A percentile compares a stretch with the other conserved stretches of the same genome.
Conservation (phyloP, 2,888 invertebrate species). For the Stegophylla sp. region DNA sequence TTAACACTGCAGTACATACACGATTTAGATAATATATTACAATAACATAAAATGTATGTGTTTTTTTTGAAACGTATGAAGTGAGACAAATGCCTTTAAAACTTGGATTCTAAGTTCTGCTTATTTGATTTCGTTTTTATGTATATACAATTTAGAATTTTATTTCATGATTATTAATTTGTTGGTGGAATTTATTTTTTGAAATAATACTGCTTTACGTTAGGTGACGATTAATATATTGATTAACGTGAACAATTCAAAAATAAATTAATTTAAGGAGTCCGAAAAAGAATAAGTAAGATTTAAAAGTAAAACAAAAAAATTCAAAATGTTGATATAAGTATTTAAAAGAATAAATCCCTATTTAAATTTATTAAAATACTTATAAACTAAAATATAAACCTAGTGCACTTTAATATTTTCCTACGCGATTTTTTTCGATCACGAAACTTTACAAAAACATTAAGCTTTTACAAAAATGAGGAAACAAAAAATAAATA, state of each 20-base stretch:
- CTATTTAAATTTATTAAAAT: too few species aligned
- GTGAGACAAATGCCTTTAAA: too few species aligned
- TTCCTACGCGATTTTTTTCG: too few species aligned
- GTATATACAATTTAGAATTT: too few species aligned
- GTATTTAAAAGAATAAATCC: too few species aligned
- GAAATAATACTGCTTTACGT: neutral
- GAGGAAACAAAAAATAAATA: neutral
- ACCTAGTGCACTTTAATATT: too few species aligned
- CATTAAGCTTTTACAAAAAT: neutral
- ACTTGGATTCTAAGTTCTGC: too few species aligned
- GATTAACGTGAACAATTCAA: neutral
- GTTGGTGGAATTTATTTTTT: neutral
- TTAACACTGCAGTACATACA: neutral
- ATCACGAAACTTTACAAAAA: neutral
- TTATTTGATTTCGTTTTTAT: too few species aligned
- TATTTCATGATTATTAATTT: neutral
- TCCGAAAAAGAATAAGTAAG: neutral
- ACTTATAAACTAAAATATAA: too few species aligned
- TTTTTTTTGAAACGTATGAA: too few species aligned
- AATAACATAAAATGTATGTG: too few species aligned
- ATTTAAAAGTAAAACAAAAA: neutral
- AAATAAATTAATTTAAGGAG: neutral
- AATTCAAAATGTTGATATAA: neutral
- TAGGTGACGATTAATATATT: neutral
- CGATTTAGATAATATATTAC: too few species aligned